Evolutionary conservation across 1,140 invertebrate species (phyloP), one percentile per base, ranked within the genome.

Genomic region (Bilobella aurantiaca): DNA sequence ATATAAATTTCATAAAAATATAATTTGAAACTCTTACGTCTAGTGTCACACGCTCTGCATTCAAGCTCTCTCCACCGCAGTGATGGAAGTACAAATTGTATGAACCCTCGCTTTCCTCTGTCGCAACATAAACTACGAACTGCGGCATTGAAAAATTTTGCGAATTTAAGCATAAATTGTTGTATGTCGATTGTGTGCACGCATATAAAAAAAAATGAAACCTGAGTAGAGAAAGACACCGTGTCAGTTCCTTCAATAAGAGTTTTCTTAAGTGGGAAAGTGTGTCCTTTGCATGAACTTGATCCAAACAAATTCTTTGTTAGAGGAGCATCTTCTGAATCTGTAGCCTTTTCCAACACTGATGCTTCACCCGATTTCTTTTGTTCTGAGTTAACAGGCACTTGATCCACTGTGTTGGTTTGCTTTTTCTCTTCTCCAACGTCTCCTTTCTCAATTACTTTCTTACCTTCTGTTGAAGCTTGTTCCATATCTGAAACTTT

Each of bases 61-160:
- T 3, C 8, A 18, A 59, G 71, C 1, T 64, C 42, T 81, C 80
- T 29, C 77, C 73, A 76, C 88, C 89, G 3, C 96, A 99, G 76
- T 90, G 96, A 77, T 98, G 93, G 75, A 97, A 98, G 74, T 91
- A 94, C 16, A 98, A 79, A 78, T 91, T 94, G 77, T 98, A 99
- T 0, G 97, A 80, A 1, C 96, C 96, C 79, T 95, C 88, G 74
- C 96, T 90, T 47, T 85, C 81, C 46, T 85, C 79, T 3, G 82
- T 85, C 0, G 83, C 82, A 53, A 98, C 86, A 68, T 84, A 85
- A 77, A 98, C 87, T 8, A 85, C 82, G 77, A 97, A 96, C 87
- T 66, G 53, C 25, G 12, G 46, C 14, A 34, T 62, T 42, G 28
- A 8, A 59, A 59, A 34, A 3, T 62, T 25, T 37, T 37, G 8